Evolutionary conservation across 2,888 invertebrate genomes (phyloP).

Genomic region (Volucella bombylans): DNA sequence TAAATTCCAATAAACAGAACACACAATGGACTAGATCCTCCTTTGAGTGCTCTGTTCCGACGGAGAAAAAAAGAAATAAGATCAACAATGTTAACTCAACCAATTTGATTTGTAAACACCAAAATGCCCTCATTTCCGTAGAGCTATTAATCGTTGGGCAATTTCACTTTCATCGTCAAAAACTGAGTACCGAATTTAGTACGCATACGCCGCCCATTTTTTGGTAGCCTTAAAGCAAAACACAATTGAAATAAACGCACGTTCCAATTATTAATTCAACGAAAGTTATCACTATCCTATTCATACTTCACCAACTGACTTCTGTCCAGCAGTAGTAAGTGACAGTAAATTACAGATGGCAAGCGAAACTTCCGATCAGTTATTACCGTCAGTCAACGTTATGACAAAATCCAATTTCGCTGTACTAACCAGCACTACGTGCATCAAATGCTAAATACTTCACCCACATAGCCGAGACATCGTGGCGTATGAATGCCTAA

Average conservation of each 20-base stretch:
- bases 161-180: constrained; percentile 38
- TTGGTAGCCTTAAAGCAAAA: constrained; percentile 11
- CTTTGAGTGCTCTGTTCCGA: too few species aligned
- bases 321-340: neutral
- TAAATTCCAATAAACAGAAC: too few species aligned
- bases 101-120: too few species aligned
- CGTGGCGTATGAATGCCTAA: neutral
- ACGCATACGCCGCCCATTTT: constrained; percentile 40
- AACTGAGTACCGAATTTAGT: constrained; percentile 6
- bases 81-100: too few species aligned
- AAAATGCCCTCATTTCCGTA: too few species aligned
- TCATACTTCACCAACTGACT: constrained; percentile 8
- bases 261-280: constrained; percentile 49
- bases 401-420: constrained; percentile 39
- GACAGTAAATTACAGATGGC: constrained; percentile 3
- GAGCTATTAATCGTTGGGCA: neutral
- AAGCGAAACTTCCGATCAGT: constrained; percentile 14
- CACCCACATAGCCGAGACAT: constrained; percentile 3
- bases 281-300: constrained; percentile 35
- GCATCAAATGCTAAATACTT: constrained; percentile 22
- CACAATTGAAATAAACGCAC: constrained; percentile 47
- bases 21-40: too few species aligned
- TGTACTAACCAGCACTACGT: constrained; percentile 34
- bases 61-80: too few species aligned
- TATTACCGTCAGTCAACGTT: constrained; percentile 13